Conservation (phyloP, 1,140 invertebrate species). For the Odontomachus brunneus region DNA sequence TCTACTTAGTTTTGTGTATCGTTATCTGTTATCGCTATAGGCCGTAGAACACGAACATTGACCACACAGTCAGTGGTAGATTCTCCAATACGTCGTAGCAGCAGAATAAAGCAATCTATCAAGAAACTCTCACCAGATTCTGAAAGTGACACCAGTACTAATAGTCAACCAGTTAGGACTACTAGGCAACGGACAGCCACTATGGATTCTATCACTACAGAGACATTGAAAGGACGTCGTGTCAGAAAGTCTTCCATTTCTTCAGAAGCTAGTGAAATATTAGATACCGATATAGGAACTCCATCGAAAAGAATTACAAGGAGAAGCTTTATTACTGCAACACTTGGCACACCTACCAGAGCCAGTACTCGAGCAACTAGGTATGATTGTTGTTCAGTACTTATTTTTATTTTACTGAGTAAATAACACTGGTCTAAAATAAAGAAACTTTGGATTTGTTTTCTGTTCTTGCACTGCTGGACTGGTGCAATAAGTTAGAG, state of each 20-base stretch:
- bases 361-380: conserved; percentile 51
- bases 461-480: too few relatives aligned
- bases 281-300: conserved; percentile 60
- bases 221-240: conserved; percentile 60
- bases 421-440: too few relatives aligned
- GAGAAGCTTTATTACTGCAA: conserved; percentile 3
- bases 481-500: too few relatives aligned
- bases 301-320: conserved; percentile 62
- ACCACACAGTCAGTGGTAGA: conserved; percentile 35
- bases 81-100: conserved; percentile 75
- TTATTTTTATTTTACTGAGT: conserved; percentile 28
- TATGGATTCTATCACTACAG: conserved; percentile 46
- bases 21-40: conserved; percentile 41
- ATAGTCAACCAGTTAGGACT: conserved; percentile 2
- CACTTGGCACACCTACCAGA: conserved; percentile 52
- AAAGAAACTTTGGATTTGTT: too few relatives aligned
- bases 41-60: conserved; percentile 48
- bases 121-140: conserved; percentile 70
- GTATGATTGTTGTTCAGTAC: conserved; percentile 50
- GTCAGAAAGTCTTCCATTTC: conserved; percentile 70
- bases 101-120: conserved; percentile 61
- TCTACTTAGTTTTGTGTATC: background rate
- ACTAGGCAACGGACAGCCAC: conserved; percentile 57
- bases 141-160: conserved; percentile 59
- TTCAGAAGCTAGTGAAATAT: conserved; percentile 69